Evolutionary conservation across 2,888 invertebrate genomes (phyloP).

Genomic region (Drymonia ruficornis): DNA sequence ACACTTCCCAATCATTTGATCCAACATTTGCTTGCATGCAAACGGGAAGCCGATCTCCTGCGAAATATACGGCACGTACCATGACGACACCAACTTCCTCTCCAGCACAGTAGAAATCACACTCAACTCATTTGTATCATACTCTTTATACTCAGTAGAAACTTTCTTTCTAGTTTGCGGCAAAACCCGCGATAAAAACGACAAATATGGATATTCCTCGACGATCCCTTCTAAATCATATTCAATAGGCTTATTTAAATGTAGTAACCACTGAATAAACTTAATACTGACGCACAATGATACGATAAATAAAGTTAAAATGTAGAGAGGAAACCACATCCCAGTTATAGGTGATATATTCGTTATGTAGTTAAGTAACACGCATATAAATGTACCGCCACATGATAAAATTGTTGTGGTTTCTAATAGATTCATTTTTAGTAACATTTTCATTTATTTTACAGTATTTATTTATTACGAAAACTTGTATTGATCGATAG

Average conservation of each 20-base stretch:
- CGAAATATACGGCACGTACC: slow-evolving; percentile 77
- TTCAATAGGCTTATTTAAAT: slow-evolving; percentile 79
- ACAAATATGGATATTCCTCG: slow-evolving; percentile 57
- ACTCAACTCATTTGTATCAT: slow-evolving; percentile 76
- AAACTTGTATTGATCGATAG: slow-evolving; percentile 8
- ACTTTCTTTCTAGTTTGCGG: slow-evolving; percentile 40
- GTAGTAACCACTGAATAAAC: slow-evolving; percentile 80
- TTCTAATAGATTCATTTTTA: slow-evolving; percentile 70
- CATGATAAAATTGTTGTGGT: slow-evolving; percentile 60
- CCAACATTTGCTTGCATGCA: slow-evolving; percentile 79
- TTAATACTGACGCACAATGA: slow-evolving; percentile 80
- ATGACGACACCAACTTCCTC: slow-evolving; percentile 74
- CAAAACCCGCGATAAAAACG: slow-evolving; percentile 46
- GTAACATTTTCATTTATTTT: slow-evolving; percentile 53
- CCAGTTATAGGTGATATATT: slow-evolving; percentile 73
- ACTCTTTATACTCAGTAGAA: slow-evolving; percentile 55
- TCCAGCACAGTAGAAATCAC: slow-evolving; percentile 77
- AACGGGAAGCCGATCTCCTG: slow-evolving; percentile 80
- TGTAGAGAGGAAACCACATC: slow-evolving; percentile 73
- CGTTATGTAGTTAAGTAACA: slow-evolving; percentile 66
- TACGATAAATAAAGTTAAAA: slow-evolving; percentile 65
- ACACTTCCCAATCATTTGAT: slow-evolving; percentile 76
- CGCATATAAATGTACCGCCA: slow-evolving; percentile 57
- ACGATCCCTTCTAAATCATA: slow-evolving; percentile 65
- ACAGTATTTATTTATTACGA: background rate